Base-by-base conservation (phyloP, 2,113 vertebrate genomes). In the Phrynosoma platyrhinos region DNA sequence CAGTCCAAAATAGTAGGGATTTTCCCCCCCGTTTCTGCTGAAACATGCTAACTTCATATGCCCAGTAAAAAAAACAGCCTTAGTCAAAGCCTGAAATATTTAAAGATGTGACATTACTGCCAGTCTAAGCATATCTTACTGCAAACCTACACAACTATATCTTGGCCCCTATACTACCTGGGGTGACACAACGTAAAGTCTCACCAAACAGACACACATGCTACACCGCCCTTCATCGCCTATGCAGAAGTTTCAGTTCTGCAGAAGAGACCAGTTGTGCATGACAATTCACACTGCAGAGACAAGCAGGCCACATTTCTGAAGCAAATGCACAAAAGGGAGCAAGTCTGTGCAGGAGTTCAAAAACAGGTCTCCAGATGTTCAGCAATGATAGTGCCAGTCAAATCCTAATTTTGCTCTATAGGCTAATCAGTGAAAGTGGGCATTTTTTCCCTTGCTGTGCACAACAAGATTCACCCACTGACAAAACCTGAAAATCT, bases 401-500 rank as follows among this genome's bases (percentile, higher is more conserved):
- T 10, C 32, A 66, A 83, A 69, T 55, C n/a, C 80, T 69, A 42
- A 12, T 76, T 88, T 36, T 87, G 72, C 27, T 20, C 21, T 3
- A 0, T 64, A 1, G 0, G 42, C 72, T 27, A 83, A 0, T 0
- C 79, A 83, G 53, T 88, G 30, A 2, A 9, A 23, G 74, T 0
- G 32, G 82, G 23, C 64, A 0, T 0, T 14, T 16, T 81, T 36
- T 52, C 64, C 52, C 32, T 36, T 66, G 20, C 8, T 75, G 25
- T 0, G 1, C 5, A 0, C 8, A 9, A 16, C 85, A 52, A 25
- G 58, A 25, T 64, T 62, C 71, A 9, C 36, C 69, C 25, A 0
- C 47, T 85, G 2, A 4, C 5, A 13, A 82, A 72, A 0, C 80
- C 86, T 82, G 92, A 92, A 94, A 95, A 91, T 90, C 76, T 86